Conservation (phyloP, 2,113 vertebrate genomes). For the Hydrochoerus hydrochaeris region DNA sequence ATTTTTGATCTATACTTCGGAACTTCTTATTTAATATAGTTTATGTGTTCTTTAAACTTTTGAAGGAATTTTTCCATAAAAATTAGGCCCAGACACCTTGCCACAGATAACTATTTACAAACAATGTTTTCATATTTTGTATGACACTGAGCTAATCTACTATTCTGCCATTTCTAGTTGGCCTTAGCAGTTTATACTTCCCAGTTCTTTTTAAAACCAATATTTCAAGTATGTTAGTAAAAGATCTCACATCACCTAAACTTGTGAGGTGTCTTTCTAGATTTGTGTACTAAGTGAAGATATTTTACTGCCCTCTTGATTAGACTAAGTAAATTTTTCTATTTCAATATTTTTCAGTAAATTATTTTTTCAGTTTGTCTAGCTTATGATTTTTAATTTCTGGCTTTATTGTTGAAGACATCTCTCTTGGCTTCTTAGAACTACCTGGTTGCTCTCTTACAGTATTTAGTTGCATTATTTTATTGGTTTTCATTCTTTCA, state of each 20-base stretch:
- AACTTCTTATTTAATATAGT: neutral
- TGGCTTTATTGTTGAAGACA: neutral
- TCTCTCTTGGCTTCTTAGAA: neutral
- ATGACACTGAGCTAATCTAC: neutral
- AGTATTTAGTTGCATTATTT: neutral
- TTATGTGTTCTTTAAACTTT: neutral
- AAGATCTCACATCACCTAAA: neutral
- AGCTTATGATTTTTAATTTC: neutral
- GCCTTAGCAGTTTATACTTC: slow-evolving; percentile 15
- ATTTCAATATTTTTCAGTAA: neutral
- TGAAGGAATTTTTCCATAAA: neutral
- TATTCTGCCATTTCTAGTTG: neutral
- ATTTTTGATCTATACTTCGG: neutral
- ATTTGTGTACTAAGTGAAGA: neutral
- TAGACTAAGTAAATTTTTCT: neutral
- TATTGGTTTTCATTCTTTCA: slow-evolving; percentile 5
- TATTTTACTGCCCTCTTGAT: slow-evolving; percentile 1
- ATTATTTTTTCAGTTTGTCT: neutral
- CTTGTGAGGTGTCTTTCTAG: neutral
- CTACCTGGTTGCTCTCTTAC: neutral
- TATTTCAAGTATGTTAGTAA: neutral
- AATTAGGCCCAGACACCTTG: neutral
- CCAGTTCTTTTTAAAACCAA: neutral
- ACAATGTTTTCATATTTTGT: neutral
- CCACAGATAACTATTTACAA: neutral